Evolutionary conservation across 2,113 vertebrate species (phyloP).

Genomic region (Oceanites oceanicus): DNA sequence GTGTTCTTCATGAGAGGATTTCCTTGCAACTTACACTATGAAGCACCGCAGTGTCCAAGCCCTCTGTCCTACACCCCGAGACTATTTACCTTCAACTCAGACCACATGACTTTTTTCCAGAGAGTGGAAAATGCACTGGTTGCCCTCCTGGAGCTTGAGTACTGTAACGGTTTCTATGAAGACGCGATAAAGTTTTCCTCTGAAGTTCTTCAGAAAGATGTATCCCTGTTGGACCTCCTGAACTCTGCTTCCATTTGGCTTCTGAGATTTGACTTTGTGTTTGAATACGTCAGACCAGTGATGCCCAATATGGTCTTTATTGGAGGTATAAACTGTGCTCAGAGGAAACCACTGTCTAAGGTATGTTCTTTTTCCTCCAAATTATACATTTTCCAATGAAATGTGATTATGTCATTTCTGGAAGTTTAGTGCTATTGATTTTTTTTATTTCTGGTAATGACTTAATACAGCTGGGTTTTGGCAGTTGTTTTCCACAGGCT

Average conservation of each 20-base stretch:
- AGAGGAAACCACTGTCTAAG: conserved; percentile 16
- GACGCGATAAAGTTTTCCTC: conserved; percentile 67
- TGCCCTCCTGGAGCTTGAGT: conserved; percentile 62
- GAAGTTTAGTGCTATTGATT: fast-evolving
- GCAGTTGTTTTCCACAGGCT: neutral
- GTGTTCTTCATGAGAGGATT: conserved; percentile 45
- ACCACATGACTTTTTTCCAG: conserved; percentile 82
- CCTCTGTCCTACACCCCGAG: conserved; percentile 55
- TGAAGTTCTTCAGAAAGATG: conserved; percentile 73
- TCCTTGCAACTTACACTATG: conserved; percentile 26
- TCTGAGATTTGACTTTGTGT: conserved; percentile 80
- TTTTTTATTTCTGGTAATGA: neutral
- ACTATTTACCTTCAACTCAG: neutral
- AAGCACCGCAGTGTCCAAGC: neutral
- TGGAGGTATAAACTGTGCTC: conserved; percentile 77
- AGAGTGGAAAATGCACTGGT: conserved; percentile 77
- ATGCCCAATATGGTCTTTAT: conserved; percentile 86
- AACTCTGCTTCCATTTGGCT: conserved; percentile 76
- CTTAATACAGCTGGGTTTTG: neutral
- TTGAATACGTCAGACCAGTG: conserved; percentile 82
- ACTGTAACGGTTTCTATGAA: conserved; percentile 67
- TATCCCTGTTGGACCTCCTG: conserved; percentile 68
- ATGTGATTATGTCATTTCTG: fast-evolving
- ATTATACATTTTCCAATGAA: neutral
- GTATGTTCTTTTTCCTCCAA: neutral